Conservation (phyloP, 2,113 vertebrate genomes). For the Misgurnus mizolepis region DNA sequence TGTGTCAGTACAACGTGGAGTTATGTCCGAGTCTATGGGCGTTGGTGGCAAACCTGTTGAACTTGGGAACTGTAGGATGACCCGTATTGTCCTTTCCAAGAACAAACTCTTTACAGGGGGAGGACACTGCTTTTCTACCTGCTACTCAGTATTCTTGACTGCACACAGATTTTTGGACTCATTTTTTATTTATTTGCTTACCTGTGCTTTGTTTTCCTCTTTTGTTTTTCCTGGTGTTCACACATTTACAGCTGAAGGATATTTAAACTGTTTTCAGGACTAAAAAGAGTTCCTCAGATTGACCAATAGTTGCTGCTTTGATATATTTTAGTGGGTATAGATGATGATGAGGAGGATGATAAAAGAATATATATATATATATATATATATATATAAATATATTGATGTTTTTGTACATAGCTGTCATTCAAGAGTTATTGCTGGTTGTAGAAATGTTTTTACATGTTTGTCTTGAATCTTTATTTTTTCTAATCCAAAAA, state of each 20-base stretch:
- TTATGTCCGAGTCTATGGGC: conserved; percentile 50
- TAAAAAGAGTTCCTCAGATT: conserved; percentile 79
- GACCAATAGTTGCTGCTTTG: conserved; percentile 95
- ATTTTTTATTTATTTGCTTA: conserved; percentile 68
- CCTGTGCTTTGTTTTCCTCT: conserved; percentile 31
- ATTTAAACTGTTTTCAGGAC: conserved; percentile 73
- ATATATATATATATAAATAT: conserved; percentile 65
- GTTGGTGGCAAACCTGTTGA: conserved; percentile 50
- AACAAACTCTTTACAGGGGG: conserved; percentile 71
- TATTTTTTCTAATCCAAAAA: conserved; percentile 72
- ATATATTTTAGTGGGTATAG: conserved; percentile 78
- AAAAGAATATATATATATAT: conserved; percentile 63
- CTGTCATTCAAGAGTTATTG: conserved; percentile 74
- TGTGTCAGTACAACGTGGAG: conserved; percentile 56
- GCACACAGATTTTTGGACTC: conserved; percentile 66
- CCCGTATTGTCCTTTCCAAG: conserved; percentile 50
- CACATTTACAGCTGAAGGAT: conserved; percentile 79
- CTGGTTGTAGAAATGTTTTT: conserved; percentile 72
- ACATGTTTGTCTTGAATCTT: conserved; percentile 74
- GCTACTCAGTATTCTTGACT: conserved; percentile 75
- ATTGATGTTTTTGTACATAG: conserved; percentile 76
- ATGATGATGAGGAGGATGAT: conserved; percentile 56
- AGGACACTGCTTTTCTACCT: conserved; percentile 47
- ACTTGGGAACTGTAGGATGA: conserved; percentile 55
- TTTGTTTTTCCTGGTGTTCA: conserved; percentile 58